These are phyloP conservation scores for Alfaro cultratus DNA, from an alignment of 2,797 vertebrate species.

Conservation along the genomic window DNA sequence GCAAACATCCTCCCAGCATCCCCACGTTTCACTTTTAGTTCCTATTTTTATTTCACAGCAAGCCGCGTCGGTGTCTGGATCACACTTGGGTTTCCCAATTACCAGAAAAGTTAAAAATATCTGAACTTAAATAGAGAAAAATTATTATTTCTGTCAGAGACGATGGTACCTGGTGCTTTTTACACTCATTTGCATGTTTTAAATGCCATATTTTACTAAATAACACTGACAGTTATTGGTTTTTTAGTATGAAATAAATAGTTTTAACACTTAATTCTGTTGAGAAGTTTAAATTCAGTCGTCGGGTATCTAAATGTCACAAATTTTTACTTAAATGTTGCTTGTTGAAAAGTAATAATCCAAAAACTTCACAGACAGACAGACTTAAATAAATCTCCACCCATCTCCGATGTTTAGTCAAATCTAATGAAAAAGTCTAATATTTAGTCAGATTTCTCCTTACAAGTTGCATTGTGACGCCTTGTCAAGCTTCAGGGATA, in stretches of 20 bases:
- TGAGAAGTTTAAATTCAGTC: background rate
- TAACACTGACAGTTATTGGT: background rate
- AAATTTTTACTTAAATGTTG: background rate
- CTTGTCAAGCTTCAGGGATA: background rate
- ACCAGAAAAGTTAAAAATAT: constrained; percentile 7
- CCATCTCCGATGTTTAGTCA: background rate
- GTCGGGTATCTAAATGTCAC: background rate
- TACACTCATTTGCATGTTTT: background rate
- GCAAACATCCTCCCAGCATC: constrained; percentile 8
- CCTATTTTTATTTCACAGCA: constrained; percentile 15
- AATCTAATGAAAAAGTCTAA: too few relatives aligned
- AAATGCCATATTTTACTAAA: background rate
- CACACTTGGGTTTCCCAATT: constrained; percentile 17
- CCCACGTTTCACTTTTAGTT: constrained; percentile 25
- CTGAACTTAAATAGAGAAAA: background rate
- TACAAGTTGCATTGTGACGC: background rate
- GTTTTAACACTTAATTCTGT: background rate
- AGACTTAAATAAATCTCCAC: background rate
- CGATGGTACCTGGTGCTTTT: background rate
- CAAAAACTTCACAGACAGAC: background rate
- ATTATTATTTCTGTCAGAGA: background rate
- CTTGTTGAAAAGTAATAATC: background rate
- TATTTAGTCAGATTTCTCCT: background rate
- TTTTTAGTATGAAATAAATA: background rate
- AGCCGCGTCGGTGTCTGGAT: constrained; percentile 21